A percentile compares a stretch with the other conserved stretches of the same genome.
phyloP scores from a whole-genome alignment of 2,113 vertebrate genomes.

The Paedocypris sp. region DNA sequence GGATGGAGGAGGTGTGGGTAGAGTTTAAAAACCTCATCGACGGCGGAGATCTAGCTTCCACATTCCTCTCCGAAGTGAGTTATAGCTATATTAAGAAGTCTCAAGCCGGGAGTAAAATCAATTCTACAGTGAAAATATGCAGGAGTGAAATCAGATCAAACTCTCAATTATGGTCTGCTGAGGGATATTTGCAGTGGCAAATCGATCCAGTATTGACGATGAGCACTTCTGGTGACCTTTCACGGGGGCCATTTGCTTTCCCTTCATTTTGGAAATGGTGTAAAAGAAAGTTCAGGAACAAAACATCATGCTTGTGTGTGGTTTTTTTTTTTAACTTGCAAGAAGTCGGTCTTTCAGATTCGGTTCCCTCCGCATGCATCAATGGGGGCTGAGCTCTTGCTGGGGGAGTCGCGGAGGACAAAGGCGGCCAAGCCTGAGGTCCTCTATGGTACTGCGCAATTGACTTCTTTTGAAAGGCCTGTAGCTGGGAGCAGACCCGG shows the following conservation, averaged over 20 bases:
- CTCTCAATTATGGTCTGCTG: slow-evolving; percentile 56
- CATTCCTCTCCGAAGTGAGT: slow-evolving; percentile 50
- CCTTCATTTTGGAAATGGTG: slow-evolving; percentile 22
- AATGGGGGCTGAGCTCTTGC: slow-evolving; percentile 1
- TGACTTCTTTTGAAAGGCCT: slow-evolving; percentile 27
- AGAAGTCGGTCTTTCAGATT: background rate
- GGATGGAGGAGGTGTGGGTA: slow-evolving; percentile 21
- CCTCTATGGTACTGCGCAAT: slow-evolving; percentile 17
- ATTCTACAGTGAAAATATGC: slow-evolving; percentile 55
- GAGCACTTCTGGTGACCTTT: slow-evolving; percentile 65
- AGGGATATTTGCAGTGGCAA: slow-evolving; percentile 57
- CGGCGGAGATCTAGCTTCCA: slow-evolving; percentile 45
- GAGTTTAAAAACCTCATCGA: slow-evolving; percentile 30
- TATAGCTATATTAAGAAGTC: slow-evolving; percentile 66
- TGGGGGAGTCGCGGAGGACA: slow-evolving; percentile 14
- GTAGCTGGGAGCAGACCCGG: slow-evolving; percentile 17
- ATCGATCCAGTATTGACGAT: slow-evolving; percentile 63
- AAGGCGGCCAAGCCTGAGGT: slow-evolving; percentile 11
- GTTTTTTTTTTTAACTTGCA: background rate
- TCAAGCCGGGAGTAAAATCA: slow-evolving; percentile 57
- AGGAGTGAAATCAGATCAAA: slow-evolving; percentile 62
- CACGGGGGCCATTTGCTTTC: slow-evolving; percentile 45
- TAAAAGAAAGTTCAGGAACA: slow-evolving; percentile 21
- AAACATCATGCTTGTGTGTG: background rate
- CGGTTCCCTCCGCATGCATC: background rate